A percentile compares a stretch with the other conserved stretches of the same genome.
Conservation (phyloP, 2,113 vertebrate species). For the Emydura subglobosa region DNA sequence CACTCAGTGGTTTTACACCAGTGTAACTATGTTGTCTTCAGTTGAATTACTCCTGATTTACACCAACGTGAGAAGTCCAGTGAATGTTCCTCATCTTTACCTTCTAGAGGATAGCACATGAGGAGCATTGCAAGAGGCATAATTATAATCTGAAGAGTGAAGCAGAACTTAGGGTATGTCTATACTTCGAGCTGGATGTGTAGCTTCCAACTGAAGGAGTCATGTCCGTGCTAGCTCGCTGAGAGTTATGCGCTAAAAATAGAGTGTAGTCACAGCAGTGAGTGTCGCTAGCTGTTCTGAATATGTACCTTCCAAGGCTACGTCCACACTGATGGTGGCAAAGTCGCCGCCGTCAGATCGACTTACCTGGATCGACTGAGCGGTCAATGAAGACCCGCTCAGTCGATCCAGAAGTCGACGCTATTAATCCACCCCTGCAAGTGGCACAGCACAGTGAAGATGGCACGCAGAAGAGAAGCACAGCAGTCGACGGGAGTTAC, state of each 20-base stretch:
- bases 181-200: too few relatives aligned
- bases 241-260: not conserved
- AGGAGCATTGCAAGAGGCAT: not conserved
- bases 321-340: too few relatives aligned
- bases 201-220: not conserved
- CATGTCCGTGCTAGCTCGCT: not conserved
- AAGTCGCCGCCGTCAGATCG: too few relatives aligned
- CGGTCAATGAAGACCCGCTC: too few relatives aligned
- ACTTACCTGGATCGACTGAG: too few relatives aligned
- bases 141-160: not conserved
- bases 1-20: not conserved
- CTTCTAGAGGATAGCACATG: not conserved
- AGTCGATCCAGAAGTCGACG: too few relatives aligned
- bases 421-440: too few relatives aligned
- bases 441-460: too few relatives aligned
- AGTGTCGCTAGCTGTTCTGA: not conserved
- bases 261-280: too few relatives aligned
- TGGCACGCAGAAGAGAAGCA: too few relatives aligned
- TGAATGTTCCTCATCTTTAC: not conserved
- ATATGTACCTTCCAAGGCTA: not conserved
- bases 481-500: too few relatives aligned
- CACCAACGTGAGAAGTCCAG: not conserved
- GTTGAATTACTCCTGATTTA: not conserved
- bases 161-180: not conserved
- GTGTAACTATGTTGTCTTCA: not conserved